These are phyloP conservation scores for Linepithema humile DNA, from an alignment of 1,140 invertebrate species.

Conservation along the genomic window DNA sequence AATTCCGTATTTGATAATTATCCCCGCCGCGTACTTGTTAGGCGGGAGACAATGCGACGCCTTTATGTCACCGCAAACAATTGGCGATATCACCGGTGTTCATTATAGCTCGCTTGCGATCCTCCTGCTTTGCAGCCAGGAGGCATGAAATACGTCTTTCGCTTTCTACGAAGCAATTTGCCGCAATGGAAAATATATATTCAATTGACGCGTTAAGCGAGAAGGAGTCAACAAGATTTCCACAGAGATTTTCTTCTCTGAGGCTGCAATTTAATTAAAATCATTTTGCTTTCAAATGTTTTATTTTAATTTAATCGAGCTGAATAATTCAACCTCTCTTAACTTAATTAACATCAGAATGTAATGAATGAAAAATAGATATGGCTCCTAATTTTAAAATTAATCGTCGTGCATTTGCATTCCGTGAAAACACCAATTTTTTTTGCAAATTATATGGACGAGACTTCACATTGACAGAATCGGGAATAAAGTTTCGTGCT, in stretches of 20 bases:
- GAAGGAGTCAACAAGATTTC: background rate
- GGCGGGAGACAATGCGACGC: conserved; percentile 40
- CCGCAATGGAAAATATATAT: conserved; percentile 9
- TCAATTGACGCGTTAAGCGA: background rate
- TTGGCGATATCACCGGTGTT: background rate
- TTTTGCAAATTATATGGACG: background rate
- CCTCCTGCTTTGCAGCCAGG: background rate
- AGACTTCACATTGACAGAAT: background rate
- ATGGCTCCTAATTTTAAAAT: too few relatives aligned
- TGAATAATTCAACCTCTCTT: too few relatives aligned
- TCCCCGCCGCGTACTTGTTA: conserved; percentile 18
- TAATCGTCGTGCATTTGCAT: too few relatives aligned
- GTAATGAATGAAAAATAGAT: too few relatives aligned
- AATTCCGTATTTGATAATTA: conserved; percentile 38
- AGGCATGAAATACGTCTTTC: conserved; percentile 10
- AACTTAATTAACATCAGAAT: too few relatives aligned
- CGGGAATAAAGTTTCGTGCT: too few relatives aligned
- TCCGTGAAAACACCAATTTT: too few relatives aligned
- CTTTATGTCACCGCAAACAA: conserved; percentile 40
- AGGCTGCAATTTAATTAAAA: background rate
- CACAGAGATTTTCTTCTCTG: background rate
- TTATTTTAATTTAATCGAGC: background rate
- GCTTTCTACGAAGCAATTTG: conserved; percentile 45
- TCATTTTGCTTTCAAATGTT: background rate
- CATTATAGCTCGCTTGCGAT: conserved; percentile 24